phyloP scores from a whole-genome alignment of 1,140 invertebrate genomes.

The Drosophila varians region DNA sequence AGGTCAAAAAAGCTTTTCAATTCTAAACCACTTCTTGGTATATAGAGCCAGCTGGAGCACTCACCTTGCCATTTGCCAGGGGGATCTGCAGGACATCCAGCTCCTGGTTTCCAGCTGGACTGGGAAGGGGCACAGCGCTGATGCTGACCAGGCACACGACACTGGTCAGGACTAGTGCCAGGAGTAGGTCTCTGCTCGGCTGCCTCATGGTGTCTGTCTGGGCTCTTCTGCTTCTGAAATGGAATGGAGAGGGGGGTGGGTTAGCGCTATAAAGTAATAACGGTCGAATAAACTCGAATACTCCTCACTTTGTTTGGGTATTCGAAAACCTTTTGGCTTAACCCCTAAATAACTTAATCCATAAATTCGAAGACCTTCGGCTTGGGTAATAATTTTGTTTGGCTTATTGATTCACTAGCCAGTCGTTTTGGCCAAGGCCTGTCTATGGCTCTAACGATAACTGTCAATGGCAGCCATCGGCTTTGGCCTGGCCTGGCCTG shows the following conservation, averaged over 20 bases:
- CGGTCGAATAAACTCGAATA: no score
- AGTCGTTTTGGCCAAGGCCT: constrained; percentile 34
- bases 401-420: constrained; percentile 22
- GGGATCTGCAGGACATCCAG: constrained; percentile 80
- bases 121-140: constrained; percentile 67
- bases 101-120: constrained; percentile 67
- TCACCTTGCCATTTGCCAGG: constrained; percentile 79
- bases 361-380: constrained; percentile 19
- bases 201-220: constrained; percentile 64
- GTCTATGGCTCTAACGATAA: constrained; percentile 37
- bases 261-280: neutral
- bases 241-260: neutral
- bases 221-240: neutral
- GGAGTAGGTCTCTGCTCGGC: constrained; percentile 60
- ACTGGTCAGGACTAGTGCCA: constrained; percentile 61
- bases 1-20: neutral
- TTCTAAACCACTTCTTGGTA: no score
- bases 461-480: constrained; percentile 30
- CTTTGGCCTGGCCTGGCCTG: neutral
- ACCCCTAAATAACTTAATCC: neutral
- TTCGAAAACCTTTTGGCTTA: neutral
- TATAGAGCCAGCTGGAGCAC: no score
- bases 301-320: neutral
- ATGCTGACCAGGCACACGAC: constrained; percentile 57
- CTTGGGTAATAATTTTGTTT: constrained; percentile 1